These are phyloP conservation scores for Mus musculus DNA, from an alignment of 2,113 vertebrate species.

Conservation along the genomic window GRCm39 chr11:55192501-55193000, in stretches of 20 bases:
- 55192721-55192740: conserved; percentile 31
- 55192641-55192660: background rate
- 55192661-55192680: background rate
- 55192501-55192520: background rate
- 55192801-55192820: conserved; percentile 78
- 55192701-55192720: background rate
- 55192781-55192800: conserved; percentile 82
- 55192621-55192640: background rate
- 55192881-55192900: background rate
- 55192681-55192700: background rate
- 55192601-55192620: background rate
- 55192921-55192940: conserved; percentile 29
- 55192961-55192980: background rate
- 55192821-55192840: conserved; percentile 51
- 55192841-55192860: conserved; percentile 60
- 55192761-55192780: conserved; percentile 82
- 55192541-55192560: background rate
- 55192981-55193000: background rate
- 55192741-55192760: conserved; percentile 78
- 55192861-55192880: background rate
- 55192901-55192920: conserved; percentile 59
- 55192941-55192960: conserved; percentile 68
- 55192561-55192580: background rate
- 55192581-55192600: background rate
- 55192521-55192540: background rate